Evolutionary conservation across 2,113 vertebrate genomes (phyloP).

Genomic region (Bos indicus): DNA sequence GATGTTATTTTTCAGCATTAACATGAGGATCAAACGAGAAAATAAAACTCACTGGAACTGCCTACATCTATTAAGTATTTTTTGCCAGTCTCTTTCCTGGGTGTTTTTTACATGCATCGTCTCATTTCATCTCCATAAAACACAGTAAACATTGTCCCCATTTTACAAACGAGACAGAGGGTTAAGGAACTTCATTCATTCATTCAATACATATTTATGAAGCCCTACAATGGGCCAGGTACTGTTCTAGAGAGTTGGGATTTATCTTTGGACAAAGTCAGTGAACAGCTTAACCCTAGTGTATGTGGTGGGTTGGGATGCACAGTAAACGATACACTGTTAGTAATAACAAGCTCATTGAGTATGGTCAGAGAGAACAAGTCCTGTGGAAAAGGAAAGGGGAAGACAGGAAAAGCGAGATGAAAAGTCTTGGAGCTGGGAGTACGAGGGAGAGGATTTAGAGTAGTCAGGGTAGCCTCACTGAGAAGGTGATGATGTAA

Average conservation of each 20-base stretch:
- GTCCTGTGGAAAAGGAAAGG: not conserved
- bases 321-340: not conserved
- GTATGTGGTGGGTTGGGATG: fast-evolving
- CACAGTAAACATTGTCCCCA: not conserved
- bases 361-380: not conserved
- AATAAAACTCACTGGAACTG: not conserved
- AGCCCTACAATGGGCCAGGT: not conserved
- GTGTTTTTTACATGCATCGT: not conserved
- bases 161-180: not conserved
- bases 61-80: not conserved
- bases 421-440: not conserved
- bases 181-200: not conserved
- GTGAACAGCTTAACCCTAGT: not conserved
- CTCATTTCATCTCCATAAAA: not conserved
- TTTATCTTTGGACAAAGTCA: not conserved
- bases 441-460: not conserved
- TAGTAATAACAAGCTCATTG: not conserved
- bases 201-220: not conserved
- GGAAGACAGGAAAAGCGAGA: not conserved
- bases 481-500: not conserved
- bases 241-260: not conserved
- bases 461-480: not conserved
- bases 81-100: not conserved
- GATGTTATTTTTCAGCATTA: not conserved
- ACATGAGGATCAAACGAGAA: not conserved